Percentiles rank a stretch among this genome's conserved stretches.
These are phyloP conservation scores for Crenuchus spilurus DNA, from an alignment of 2,797 vertebrate genomes.

Conservation along the genomic window DNA sequence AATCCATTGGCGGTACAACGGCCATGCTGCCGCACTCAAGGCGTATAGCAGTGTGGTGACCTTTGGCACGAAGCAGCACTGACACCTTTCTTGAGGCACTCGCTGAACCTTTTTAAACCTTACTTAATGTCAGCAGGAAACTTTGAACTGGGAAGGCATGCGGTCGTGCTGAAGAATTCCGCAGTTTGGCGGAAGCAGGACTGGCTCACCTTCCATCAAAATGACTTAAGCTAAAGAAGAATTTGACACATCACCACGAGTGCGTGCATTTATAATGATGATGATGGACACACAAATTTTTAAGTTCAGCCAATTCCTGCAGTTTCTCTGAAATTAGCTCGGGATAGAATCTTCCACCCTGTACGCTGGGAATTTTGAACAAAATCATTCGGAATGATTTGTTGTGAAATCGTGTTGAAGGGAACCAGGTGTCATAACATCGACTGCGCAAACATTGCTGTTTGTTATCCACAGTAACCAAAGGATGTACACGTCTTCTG, in stretches of 20 bases:
- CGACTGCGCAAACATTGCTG: too few species aligned
- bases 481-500: too few species aligned
- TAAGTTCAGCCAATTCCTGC: not conserved
- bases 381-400: too few species aligned
- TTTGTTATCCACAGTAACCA: too few species aligned
- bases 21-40: not conserved
- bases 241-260: not conserved
- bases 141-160: not conserved
- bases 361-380: too few species aligned
- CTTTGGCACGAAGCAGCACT: not conserved
- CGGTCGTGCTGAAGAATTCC: not conserved
- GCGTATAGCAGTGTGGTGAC: constrained; percentile 8
- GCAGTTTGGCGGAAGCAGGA: not conserved
- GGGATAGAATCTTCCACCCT: not conserved
- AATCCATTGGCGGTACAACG: not conserved
- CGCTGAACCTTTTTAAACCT: not conserved
- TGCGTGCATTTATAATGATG: too few species aligned
- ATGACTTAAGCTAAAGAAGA: constrained; percentile 1
- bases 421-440: too few species aligned
- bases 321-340: not conserved
- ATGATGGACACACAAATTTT: too few species aligned
- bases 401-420: too few species aligned
- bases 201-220: constrained; percentile 13
- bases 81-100: constrained; percentile 3
- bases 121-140: not conserved